Percentiles rank a stretch among this genome's conserved stretches.
phyloP scores from a whole-genome alignment of 23 tunicate species.

The Clavelina lepadiformis region DNA sequence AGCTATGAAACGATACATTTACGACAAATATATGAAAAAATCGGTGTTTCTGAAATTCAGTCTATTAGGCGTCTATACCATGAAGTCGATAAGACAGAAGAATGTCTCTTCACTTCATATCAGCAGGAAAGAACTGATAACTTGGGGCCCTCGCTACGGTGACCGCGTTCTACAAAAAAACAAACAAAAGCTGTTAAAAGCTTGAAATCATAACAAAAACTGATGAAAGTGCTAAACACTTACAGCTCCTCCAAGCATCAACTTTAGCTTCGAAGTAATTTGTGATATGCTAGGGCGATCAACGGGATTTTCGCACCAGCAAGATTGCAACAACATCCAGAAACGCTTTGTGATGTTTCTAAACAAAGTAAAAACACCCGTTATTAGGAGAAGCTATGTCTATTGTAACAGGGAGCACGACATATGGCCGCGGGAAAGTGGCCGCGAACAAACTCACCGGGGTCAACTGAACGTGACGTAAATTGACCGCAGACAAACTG shows the following conservation, averaged over 20 bases:
- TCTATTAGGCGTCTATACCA: too few relatives aligned
- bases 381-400: too few relatives aligned
- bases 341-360: conserved; percentile 59
- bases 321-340: conserved; percentile 52
- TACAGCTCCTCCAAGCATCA: conserved; percentile 44
- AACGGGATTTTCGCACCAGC: conserved; percentile 41
- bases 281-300: conserved; percentile 20
- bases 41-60: too few relatives aligned
- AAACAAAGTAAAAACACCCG: neutral
- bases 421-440: neutral
- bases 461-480: too few relatives aligned
- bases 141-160: conserved; percentile 56
- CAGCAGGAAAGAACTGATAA: conserved; percentile 41
- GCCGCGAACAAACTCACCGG: too few relatives aligned
- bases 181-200: neutral
- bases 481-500: too few relatives aligned
- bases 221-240: neutral
- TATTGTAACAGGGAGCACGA: neutral
- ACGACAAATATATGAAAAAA: too few relatives aligned
- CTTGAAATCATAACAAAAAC: neutral
- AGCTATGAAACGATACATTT: too few relatives aligned
- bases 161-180: conserved; percentile 43
- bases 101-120: too few relatives aligned
- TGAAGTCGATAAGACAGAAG: too few relatives aligned
- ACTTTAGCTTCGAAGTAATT: conserved; percentile 3